Base-by-base conservation (phyloP, 2,797 vertebrate genomes). In the Siniperca obscura region DNA sequence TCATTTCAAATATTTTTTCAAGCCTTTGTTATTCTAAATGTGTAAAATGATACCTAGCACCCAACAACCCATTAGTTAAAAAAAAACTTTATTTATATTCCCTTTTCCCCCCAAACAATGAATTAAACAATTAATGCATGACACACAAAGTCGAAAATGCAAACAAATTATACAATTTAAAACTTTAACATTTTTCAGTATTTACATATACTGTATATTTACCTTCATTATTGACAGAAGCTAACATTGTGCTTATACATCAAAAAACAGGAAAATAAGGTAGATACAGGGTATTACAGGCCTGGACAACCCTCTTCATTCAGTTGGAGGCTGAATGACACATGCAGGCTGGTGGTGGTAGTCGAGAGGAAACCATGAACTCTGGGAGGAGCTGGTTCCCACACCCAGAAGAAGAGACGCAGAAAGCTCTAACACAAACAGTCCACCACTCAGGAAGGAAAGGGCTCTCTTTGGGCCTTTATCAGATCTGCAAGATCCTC, bases 391-490 rank as follows among this genome's bases (percentile, higher is more conserved):
- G 92, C 81, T 44, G 87, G 88, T 94, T 95, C 94, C 94, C 94
- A 95, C 94, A 91, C 92, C 93, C 94, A 92, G 89, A 92, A 94
- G 92, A 92, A 93, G 94, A 92, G 92, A 86, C 81, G 57, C 88
- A 84, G 59, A 92, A 70, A 46, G 0, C 89, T 86, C 46, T 89
- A 94, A 94, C 76, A 94, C 91, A 95, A 95, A 95, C 93, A 94
- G 90, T 87, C 80, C 70, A 13, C n/a, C 82, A 50, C 90, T 93
- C 93, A 95, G 94, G 95, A 95, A 95, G 95, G 94, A 95, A 95
- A 93, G 86, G 82, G 81, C 92, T 91, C 91, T 91, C 81, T 78
- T 76, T 69, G 77, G 87, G 70, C 67, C 90, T 91, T 92, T 90
- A 91, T 94, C 91, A 85, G 92, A 92, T 92, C 87, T 74, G 70